A percentile compares a stretch with the other conserved stretches of the same genome.
Conservation (phyloP, 2,797 vertebrate species). For the Silurus lanzhouensis region DNA sequence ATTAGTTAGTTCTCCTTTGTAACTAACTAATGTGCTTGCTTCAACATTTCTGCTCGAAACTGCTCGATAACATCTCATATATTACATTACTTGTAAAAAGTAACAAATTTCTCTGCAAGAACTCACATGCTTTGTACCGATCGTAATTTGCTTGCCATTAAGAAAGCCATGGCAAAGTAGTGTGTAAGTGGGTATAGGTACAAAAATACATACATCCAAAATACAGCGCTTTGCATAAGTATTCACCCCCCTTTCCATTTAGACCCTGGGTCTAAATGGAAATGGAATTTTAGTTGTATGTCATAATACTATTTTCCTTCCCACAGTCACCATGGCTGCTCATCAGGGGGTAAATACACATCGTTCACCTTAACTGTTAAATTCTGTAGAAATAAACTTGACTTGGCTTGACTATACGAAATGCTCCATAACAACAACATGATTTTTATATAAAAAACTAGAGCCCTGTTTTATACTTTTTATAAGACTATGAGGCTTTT, state of each 20-base stretch:
- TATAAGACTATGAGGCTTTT: too few species aligned
- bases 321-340: too few species aligned
- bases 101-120: background rate
- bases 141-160: background rate
- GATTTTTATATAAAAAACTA: too few species aligned
- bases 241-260: background rate
- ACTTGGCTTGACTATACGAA: background rate
- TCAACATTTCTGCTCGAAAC: background rate
- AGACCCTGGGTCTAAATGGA: too few species aligned
- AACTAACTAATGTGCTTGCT: background rate
- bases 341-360: too few species aligned
- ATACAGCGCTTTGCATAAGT: background rate
- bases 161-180: background rate
- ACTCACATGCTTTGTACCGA: background rate
- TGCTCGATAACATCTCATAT: background rate
- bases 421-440: background rate
- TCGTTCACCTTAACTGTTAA: too few species aligned
- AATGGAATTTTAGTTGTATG: too few species aligned
- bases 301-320: too few species aligned
- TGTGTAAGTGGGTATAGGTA: background rate
- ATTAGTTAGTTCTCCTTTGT: background rate
- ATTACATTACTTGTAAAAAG: background rate
- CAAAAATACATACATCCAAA: background rate
- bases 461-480: background rate
- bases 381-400: too few species aligned